phyloP scores from a whole-genome alignment of 2,888 invertebrate species.

The Andrena chrysosceles region DNA sequence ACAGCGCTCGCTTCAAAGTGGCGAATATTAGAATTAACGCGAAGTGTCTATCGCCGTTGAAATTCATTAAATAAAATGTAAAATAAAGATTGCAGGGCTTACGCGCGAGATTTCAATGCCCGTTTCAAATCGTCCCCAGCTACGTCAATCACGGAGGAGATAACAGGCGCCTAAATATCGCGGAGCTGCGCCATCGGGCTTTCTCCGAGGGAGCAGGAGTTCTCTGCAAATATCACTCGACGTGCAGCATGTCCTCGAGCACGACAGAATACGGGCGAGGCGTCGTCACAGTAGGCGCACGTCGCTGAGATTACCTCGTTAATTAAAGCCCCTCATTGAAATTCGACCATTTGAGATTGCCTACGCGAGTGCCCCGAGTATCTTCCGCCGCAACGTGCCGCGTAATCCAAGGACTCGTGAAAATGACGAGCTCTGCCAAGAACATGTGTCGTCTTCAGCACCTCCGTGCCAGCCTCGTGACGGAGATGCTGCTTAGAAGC shows the following conservation, averaged over 20 bases:
- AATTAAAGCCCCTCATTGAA: conserved; percentile 73
- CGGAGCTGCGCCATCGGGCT: not conserved
- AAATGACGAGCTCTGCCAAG: conserved; percentile 19
- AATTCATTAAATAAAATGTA: too few species aligned
- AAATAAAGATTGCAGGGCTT: not conserved
- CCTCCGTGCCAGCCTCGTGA: not conserved
- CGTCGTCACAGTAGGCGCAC: not conserved
- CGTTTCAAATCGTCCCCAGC: not conserved
- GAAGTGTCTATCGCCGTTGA: too few species aligned
- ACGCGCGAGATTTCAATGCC: not conserved
- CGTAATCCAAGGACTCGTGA: conserved; percentile 35
- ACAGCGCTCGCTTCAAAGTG: not conserved
- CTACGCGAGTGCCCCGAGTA: conserved; percentile 24
- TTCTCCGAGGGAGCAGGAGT: not conserved
- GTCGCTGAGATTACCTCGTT: conserved; percentile 70
- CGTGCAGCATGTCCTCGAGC: not conserved
- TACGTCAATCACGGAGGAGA: conserved; percentile 11
- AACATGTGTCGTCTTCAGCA: not conserved
- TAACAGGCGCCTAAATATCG: conserved; percentile 1
- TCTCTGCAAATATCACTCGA: conserved; percentile 22
- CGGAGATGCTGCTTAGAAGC: conserved; percentile 4
- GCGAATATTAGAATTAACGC: not conserved
- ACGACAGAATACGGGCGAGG: conserved; percentile 32
- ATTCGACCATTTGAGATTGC: conserved; percentile 57
- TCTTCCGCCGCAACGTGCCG: conserved; percentile 26